Percentiles rank a stretch among this genome's conserved stretches.
Conservation (phyloP, 2,797 vertebrate species). For the Pseudocheirus occidentalis region DNA sequence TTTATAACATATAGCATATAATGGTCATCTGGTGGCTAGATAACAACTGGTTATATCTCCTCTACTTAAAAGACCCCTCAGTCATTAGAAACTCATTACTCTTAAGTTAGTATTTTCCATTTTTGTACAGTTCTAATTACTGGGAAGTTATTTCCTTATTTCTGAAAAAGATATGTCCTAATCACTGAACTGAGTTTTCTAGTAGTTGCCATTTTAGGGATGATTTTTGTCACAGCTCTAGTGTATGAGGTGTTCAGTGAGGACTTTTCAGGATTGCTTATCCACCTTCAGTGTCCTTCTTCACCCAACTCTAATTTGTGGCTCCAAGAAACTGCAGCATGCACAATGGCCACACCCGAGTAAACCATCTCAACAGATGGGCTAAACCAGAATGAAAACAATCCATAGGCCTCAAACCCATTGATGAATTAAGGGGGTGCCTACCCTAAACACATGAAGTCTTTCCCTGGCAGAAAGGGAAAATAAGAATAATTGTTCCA, state of each 20-base stretch:
- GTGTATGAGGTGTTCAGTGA: not conserved
- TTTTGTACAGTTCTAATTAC: not conserved
- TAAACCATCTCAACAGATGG: not conserved
- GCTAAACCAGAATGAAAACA: not conserved
- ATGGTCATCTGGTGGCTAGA: not conserved
- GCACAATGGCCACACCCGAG: fast-evolving
- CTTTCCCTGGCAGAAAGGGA: not conserved
- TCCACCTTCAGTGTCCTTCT: not conserved
- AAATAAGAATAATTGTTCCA: not conserved
- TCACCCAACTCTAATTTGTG: not conserved
- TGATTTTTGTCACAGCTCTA: not conserved
- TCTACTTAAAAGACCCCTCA: not conserved
- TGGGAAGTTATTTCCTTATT: not conserved
- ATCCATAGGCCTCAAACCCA: not conserved
- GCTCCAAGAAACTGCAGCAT: not conserved
- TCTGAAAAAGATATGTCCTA: not conserved
- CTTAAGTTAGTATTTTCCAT: not conserved
- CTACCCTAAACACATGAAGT: not conserved
- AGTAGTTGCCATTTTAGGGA: not conserved
- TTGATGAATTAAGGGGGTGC: not conserved
- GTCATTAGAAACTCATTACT: not conserved
- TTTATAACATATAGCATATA: not conserved
- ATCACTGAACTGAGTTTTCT: not conserved
- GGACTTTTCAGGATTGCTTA: not conserved
- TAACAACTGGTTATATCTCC: not conserved